These are phyloP conservation scores for Heliconius hortense DNA, from an alignment of 2,888 invertebrate species.

Conservation along the genomic window DNA sequence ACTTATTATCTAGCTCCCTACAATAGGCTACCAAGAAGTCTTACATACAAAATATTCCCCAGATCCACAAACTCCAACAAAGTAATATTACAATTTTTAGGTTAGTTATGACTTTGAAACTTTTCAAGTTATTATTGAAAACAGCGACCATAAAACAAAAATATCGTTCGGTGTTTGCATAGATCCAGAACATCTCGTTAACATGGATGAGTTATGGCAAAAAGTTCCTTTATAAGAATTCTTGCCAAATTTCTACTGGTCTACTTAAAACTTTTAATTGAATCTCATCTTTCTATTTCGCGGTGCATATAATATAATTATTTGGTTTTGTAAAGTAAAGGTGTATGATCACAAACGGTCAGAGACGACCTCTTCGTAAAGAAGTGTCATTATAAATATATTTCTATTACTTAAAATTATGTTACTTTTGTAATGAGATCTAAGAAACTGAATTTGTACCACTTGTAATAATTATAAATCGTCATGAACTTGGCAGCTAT, in stretches of 20 bases:
- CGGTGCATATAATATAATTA: background rate
- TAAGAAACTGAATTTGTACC: no score
- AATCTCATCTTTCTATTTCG: slow-evolving; percentile 7
- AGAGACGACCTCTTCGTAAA: no score
- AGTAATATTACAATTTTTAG: background rate
- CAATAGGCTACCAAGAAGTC: background rate
- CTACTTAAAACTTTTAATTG: slow-evolving; percentile 11
- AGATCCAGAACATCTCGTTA: slow-evolving; percentile 10
- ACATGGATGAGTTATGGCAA: slow-evolving; percentile 18
- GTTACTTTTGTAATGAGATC: no score
- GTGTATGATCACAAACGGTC: background rate
- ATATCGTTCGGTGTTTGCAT: background rate
- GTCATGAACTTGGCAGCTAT: no score
- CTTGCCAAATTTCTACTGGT: background rate
- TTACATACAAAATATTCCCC: background rate
- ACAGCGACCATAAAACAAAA: slow-evolving; percentile 10
- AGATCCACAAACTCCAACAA: background rate
- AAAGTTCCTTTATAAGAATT: slow-evolving; percentile 10
- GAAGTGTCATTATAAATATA: no score
- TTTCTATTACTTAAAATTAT: no score
- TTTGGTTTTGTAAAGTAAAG: background rate
- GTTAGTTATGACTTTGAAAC: background rate
- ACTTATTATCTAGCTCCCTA: no score
- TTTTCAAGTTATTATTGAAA: slow-evolving; percentile 7
- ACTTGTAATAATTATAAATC: no score